Percentiles rank a stretch among this genome's conserved stretches.
These are phyloP conservation scores for Chaetoderma sp. DNA, from an alignment of 2,888 invertebrate genomes.

Conservation along the genomic window DNA sequence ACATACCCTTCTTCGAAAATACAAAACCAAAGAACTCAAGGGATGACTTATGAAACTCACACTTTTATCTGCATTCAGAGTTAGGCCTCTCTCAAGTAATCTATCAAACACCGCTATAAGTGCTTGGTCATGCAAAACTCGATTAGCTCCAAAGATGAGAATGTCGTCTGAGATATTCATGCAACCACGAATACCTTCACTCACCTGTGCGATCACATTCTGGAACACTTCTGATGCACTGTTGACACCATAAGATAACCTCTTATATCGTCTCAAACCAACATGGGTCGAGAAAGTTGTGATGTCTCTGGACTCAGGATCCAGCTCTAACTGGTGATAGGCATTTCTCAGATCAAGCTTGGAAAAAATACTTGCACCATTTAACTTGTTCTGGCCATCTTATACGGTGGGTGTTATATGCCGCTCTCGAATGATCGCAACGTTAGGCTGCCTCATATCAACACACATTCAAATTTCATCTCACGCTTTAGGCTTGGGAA, in stretches of 20 bases:
- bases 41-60: conserved; percentile 31
- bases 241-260: conserved; percentile 39
- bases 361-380: conserved; percentile 39
- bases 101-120: too few relatives aligned
- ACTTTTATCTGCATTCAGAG: conserved; percentile 54
- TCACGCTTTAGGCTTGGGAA: conserved; percentile 33
- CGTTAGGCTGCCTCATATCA: conserved; percentile 44
- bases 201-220: conserved; percentile 62
- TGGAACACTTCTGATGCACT: conserved; percentile 70
- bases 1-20: conserved; percentile 18
- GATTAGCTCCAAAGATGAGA: conserved; percentile 52
- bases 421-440: conserved; percentile 38
- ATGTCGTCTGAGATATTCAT: conserved; percentile 68
- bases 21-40: conserved; percentile 27
- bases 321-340: conserved; percentile 43
- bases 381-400: conserved; percentile 40
- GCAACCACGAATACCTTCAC: conserved; percentile 57
- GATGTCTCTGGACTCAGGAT: conserved; percentile 42
- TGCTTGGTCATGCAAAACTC: conserved; percentile 51
- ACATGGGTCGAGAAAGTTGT: conserved; percentile 42
- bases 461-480: conserved; percentile 40
- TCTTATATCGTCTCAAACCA: conserved; percentile 40
- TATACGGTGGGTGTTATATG: conserved; percentile 40
- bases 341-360: conserved; percentile 41
- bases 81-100: too few relatives aligned